A percentile compares a stretch with the other conserved stretches of the same genome.
phyloP scores from a whole-genome alignment of 2,113 vertebrate species.

The mouse (Mus musculus) region DNA sequence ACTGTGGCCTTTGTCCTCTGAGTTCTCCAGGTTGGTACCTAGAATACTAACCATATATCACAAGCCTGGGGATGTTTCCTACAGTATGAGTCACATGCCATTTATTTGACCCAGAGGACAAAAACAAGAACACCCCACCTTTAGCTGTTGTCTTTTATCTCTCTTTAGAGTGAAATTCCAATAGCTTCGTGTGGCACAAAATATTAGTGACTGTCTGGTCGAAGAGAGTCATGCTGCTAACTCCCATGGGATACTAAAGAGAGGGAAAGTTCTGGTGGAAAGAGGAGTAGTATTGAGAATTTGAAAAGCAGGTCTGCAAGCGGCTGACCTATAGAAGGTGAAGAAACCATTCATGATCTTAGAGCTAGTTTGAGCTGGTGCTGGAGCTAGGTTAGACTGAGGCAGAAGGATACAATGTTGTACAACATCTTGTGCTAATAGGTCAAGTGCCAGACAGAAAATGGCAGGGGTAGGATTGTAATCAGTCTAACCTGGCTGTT shows the following conservation, averaged over 20 bases:
- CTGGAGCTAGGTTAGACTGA: not conserved
- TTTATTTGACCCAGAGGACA: not conserved
- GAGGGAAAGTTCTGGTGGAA: not conserved
- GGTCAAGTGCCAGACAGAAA: not conserved
- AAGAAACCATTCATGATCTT: not conserved
- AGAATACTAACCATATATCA: not conserved
- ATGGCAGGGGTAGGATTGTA: not conserved
- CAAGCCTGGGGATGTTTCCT: not conserved
- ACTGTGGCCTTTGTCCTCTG: not conserved
- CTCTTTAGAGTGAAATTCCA: not conserved
- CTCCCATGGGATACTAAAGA: not conserved
- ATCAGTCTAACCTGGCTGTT: not conserved
- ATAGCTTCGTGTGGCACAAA: not conserved
- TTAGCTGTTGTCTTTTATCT: not conserved
- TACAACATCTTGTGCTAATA: too few relatives aligned
- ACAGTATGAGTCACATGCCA: not conserved
- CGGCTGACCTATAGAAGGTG: not conserved
- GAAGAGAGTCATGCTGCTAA: not conserved
- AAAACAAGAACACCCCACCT: constrained; percentile 1
- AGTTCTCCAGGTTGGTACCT: not conserved
- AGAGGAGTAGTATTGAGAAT: not conserved
- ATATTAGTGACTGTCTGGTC: not conserved
- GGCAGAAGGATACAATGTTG: not conserved
- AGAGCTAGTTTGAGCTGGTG: not conserved
- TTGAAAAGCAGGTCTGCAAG: not conserved